These are phyloP conservation scores for Clanis bilineata DNA, from an alignment of 2,888 invertebrate genomes.

Conservation along the genomic window DNA sequence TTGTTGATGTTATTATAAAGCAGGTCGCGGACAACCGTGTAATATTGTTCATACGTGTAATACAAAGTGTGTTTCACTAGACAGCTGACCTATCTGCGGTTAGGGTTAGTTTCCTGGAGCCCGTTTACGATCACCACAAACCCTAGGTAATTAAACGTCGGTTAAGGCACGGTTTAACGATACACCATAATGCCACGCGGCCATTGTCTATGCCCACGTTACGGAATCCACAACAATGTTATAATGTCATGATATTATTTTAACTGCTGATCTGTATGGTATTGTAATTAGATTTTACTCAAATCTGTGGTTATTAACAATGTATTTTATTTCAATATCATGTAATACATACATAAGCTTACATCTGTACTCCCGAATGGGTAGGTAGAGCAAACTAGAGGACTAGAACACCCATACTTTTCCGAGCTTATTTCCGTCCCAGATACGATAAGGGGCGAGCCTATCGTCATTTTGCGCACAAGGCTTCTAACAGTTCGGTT, in stretches of 20 bases:
- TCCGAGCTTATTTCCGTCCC: too few relatives aligned
- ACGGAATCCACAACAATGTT: conserved; percentile 53
- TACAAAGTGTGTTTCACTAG: conserved; percentile 41
- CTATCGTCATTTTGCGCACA: too few relatives aligned
- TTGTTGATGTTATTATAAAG: background rate
- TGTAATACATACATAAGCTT: too few relatives aligned
- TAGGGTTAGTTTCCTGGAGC: conserved; percentile 69
- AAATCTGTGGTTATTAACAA: background rate
- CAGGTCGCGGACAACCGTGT: conserved; percentile 3
- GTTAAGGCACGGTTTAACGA: conserved; percentile 64
- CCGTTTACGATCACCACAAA: conserved; percentile 55
- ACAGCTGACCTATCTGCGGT: conserved; percentile 70
- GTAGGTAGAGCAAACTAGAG: too few relatives aligned
- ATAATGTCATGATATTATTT: conserved; percentile 24
- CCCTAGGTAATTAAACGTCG: conserved; percentile 70
- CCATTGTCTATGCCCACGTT: conserved; percentile 54
- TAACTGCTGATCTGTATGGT: background rate
- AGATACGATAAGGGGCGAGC: too few relatives aligned
- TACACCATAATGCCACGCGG: conserved; percentile 54
- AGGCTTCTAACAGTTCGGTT: too few relatives aligned
- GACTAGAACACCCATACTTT: too few relatives aligned
- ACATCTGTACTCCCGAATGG: too few relatives aligned
- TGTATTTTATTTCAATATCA: background rate
- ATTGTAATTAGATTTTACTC: background rate
- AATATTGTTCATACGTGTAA: conserved; percentile 21